These are phyloP conservation scores for Smittia aterrima DNA, from an alignment of 2,888 invertebrate genomes.

Conservation along the genomic window DNA sequence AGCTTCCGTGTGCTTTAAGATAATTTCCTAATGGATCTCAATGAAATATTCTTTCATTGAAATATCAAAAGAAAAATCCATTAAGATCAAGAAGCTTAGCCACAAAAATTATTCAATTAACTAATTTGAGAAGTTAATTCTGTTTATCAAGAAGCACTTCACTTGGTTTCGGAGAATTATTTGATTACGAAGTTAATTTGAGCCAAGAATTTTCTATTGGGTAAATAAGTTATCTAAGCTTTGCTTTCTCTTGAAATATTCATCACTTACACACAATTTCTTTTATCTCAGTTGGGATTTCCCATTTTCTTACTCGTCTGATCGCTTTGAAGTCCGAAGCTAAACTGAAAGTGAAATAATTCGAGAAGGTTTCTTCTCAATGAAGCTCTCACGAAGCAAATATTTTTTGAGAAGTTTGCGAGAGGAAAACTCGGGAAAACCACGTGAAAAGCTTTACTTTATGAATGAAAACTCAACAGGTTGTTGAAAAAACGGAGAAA, in stretches of 20 bases:
- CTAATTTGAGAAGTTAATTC: too few relatives aligned
- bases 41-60: neutral
- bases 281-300: too few relatives aligned
- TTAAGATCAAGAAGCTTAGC: neutral
- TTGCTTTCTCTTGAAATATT: too few relatives aligned
- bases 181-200: too few relatives aligned
- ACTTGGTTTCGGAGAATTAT: too few relatives aligned
- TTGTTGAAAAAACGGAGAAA: neutral
- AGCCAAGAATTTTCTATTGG: too few relatives aligned
- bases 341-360: neutral
- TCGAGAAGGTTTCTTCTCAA: neutral
- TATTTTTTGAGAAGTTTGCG: neutral
- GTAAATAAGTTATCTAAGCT: too few relatives aligned
- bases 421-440: neutral
- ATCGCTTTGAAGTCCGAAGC: neutral
- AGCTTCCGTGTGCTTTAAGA: neutral
- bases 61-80: neutral
- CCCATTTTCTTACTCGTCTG: neutral
- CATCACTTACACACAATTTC: too few relatives aligned
- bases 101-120: too few relatives aligned
- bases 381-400: neutral
- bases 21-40: neutral
- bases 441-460: neutral
- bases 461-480: conserved; percentile 1
- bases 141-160: too few relatives aligned